These are phyloP conservation scores for Pitta sordida DNA, from an alignment of 2,113 vertebrate species.

Conservation along the genomic window DNA sequence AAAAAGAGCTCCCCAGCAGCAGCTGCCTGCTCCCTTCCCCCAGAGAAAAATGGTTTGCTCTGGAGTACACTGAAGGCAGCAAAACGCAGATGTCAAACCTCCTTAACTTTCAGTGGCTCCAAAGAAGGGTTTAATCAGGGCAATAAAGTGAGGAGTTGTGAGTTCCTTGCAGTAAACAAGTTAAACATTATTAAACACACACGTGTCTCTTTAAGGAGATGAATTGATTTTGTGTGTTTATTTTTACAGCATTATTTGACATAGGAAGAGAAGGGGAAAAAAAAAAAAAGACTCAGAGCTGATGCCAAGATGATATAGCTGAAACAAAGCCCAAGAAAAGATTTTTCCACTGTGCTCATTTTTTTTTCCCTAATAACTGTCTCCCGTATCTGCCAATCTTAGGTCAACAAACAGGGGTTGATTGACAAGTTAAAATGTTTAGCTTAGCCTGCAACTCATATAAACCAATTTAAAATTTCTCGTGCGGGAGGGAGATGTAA, in stretches of 20 bases:
- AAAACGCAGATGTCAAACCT: background rate
- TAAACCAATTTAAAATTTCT: conserved; percentile 75
- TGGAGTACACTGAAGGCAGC: background rate
- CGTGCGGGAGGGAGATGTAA: conserved; percentile 64
- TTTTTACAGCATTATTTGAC: conserved; percentile 86
- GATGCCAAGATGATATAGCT: conserved; percentile 82
- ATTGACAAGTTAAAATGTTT: conserved; percentile 86
- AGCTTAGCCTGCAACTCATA: conserved; percentile 71
- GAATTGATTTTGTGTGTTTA: conserved; percentile 78
- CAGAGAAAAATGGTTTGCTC: background rate
- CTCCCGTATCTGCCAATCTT: conserved; percentile 83
- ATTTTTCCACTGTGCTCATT: conserved; percentile 73
- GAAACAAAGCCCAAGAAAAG: conserved; percentile 77
- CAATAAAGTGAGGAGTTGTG: conserved; percentile 46
- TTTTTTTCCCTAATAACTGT: conserved; percentile 77
- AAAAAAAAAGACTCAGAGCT: conserved; percentile 36
- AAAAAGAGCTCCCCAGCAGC: background rate
- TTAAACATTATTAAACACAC: conserved; percentile 83
- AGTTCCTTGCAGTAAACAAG: conserved; percentile 82
- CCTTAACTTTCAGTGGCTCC: background rate
- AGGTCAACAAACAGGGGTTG: conserved; percentile 86
- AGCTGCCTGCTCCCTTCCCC: background rate
- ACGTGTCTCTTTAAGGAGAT: conserved; percentile 74
- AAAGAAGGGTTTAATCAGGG: background rate
- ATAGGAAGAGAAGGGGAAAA: conserved; percentile 68